Conservation (phyloP, 2,113 vertebrate species). For the Urocynchramus pylzowi region DNA sequence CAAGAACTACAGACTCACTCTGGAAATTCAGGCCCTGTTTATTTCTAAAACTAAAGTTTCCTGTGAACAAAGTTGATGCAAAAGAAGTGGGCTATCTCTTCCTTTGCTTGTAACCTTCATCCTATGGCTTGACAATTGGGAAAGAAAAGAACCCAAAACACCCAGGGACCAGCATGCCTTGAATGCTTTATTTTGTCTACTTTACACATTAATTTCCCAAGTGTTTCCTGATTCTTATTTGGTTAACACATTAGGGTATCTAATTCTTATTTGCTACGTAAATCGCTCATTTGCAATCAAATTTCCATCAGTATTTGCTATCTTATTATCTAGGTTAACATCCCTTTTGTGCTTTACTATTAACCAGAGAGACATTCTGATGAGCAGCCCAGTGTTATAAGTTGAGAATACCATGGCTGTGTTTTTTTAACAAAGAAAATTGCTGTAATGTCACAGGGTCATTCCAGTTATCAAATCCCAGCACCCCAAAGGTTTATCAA, state of each 20-base stretch:
- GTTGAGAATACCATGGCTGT: background rate
- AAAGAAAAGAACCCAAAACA: background rate
- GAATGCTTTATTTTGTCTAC: slow-evolving; percentile 28
- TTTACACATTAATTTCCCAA: slow-evolving; percentile 64
- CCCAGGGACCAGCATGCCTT: background rate
- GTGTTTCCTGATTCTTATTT: slow-evolving; percentile 42
- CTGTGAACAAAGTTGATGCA: background rate
- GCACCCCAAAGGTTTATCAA: slow-evolving; percentile 7
- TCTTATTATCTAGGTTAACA: slow-evolving; percentile 49
- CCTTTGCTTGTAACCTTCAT: background rate
- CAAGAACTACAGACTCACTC: background rate
- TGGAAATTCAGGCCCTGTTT: background rate
- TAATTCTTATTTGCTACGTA: slow-evolving; percentile 47
- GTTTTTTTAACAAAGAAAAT: slow-evolving; percentile 42
- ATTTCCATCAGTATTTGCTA: slow-evolving; percentile 44
- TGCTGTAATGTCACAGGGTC: background rate
- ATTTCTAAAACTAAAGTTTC: background rate
- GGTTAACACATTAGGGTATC: slow-evolving; percentile 32
- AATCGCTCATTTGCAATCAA: slow-evolving; percentile 52
- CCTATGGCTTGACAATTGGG: background rate
- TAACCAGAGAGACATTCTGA: slow-evolving; percentile 40
- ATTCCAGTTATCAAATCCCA: slow-evolving; percentile 9
- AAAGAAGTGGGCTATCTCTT: background rate
- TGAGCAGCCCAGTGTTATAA: background rate
- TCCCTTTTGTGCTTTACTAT: slow-evolving; percentile 16